Evolutionary conservation across 1,140 invertebrate species (phyloP), one percentile per base, ranked within the genome.

Genomic region (Cydia amplana): DNA sequence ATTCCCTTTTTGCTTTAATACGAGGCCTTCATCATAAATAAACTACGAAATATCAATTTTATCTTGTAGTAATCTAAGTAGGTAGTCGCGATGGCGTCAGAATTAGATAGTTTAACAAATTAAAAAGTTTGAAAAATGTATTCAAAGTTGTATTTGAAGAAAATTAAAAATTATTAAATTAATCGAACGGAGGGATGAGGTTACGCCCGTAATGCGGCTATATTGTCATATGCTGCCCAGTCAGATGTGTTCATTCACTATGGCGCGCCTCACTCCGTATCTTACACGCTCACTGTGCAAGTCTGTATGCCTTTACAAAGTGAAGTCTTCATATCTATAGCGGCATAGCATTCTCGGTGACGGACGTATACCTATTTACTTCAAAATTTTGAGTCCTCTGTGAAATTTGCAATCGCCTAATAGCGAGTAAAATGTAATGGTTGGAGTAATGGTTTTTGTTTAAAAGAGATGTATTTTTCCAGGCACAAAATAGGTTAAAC

Each of bases 41-140:
- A 25, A 25, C 9, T 32, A 67, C 16, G 32, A 36, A 70, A 70
- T 70, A 70, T 70, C 65, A 70, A 70, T 70, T n/a, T 36, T 70
- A 70, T 36, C 65, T 70, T 43, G 32, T 70, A 70, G 65, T n/a
- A 70, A 6, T 40, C n/a, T 70, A 70, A 36, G 65, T 70, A 36
- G 32, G 55, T 60, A 60, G 55, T 23, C 28, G 6, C 32, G 32
- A 40, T 36, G 32, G 28, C 32, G 65, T 70, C 32, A 14, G 36
- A 20, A 70, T 70, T 70, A 70, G 65, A 70, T 70, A 70, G 65
- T 32, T 40, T 70, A 70, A 70, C 65, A 70, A 70, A 70, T 70
- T 43, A 25, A 67, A 67, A n/a, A 67, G n/a, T 16, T n/a, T 28
- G n/a, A 9, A 12, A 60, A 60, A 60, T 23, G 23, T 23, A 10